These are phyloP conservation scores for Lingula anatina DNA, from an alignment of 2,888 invertebrate species.

Conservation along the genomic window DNA sequence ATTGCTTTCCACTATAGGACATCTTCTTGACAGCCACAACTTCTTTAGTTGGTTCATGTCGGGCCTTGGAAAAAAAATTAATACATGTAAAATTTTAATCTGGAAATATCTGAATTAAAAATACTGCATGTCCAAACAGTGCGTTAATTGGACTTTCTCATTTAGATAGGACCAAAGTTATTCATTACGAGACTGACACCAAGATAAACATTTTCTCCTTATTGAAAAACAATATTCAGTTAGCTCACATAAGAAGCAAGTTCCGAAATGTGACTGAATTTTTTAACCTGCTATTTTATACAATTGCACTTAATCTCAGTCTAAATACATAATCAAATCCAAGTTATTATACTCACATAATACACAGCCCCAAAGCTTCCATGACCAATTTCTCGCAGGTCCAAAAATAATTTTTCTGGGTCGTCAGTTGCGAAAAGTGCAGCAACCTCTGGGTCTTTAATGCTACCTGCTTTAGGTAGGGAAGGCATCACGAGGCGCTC, in stretches of 20 bases:
- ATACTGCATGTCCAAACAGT: no score
- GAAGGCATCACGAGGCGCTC: conserved; percentile 25
- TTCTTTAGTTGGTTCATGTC: conserved; percentile 89
- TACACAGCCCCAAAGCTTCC: conserved; percentile 99
- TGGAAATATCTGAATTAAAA: background rate
- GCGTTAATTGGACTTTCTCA: no score
- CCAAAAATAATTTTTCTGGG: conserved; percentile 94
- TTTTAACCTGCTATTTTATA: background rate
- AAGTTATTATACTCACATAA: conserved; percentile 64
- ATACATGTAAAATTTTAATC: background rate
- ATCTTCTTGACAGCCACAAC: conserved; percentile 99
- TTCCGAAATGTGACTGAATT: background rate
- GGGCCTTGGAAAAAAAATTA: conserved; percentile 56
- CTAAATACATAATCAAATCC: background rate
- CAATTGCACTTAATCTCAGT: background rate
- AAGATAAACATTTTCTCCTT: background rate
- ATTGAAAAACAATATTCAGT: background rate
- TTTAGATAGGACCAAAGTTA: no score
- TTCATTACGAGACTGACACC: no score
- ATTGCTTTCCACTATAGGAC: conserved; percentile 95
- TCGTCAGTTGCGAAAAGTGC: conserved; percentile 60
- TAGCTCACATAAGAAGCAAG: background rate
- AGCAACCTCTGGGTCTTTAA: conserved; percentile 95
- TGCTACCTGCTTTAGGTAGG: conserved; percentile 75
- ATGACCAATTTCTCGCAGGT: conserved; percentile 97